phyloP scores from a whole-genome alignment of 2,797 vertebrate genomes.

The Fratercula arctica region DNA sequence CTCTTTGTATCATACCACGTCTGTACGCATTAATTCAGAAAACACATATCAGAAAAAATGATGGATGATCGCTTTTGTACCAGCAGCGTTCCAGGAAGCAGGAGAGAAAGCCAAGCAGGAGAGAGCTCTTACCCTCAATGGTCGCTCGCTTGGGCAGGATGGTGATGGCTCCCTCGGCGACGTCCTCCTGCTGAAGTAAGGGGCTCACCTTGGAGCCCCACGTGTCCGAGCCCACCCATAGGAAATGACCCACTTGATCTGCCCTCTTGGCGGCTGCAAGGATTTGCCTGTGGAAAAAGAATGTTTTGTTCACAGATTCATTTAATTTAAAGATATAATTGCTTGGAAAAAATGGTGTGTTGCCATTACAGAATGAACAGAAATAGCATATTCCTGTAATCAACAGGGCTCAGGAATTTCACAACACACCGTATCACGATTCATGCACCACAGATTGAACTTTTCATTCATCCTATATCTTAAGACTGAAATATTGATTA shows the following conservation, averaged over 20 bases:
- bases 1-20: not conserved
- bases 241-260: slow-evolving; percentile 90
- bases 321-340: fast-evolving
- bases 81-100: not conserved
- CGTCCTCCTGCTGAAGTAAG: slow-evolving; percentile 87
- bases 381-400: not conserved
- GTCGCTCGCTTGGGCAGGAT: slow-evolving; percentile 93
- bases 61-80: fast-evolving
- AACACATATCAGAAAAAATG: fast-evolving
- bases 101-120: not conserved
- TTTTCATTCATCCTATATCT: not conserved
- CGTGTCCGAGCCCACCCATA: slow-evolving; percentile 96
- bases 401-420: not conserved
- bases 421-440: not conserved
- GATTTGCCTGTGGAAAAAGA: slow-evolving; percentile 83
- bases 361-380: not conserved
- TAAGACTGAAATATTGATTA: not conserved
- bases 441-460: not conserved
- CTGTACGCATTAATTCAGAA: not conserved
- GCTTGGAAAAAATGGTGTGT: not conserved
- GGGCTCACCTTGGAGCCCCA: slow-evolving; percentile 92
- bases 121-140: slow-evolving; percentile 83
- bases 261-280: slow-evolving; percentile 93
- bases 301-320: not conserved
- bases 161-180: slow-evolving; percentile 91